A percentile compares a stretch with the other conserved stretches of the same genome.
Evolutionary conservation across 2,888 invertebrate species (phyloP).

Genomic region (Drosophila ustulata): DNA sequence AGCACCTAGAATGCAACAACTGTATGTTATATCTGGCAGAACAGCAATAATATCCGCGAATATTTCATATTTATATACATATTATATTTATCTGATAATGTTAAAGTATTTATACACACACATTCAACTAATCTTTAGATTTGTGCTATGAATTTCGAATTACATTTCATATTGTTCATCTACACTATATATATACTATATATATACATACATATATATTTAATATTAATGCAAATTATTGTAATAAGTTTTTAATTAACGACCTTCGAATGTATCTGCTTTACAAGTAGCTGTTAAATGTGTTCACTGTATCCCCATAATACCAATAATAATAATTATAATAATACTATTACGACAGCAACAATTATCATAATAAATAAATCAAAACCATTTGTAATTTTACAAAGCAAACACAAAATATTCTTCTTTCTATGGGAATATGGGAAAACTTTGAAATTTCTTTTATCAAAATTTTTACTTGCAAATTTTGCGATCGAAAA

Average conservation of each 20-base stretch:
- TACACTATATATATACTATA: neutral
- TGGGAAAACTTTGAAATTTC: neutral
- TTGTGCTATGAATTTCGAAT: conserved; percentile 21
- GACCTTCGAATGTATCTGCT: conserved; percentile 53
- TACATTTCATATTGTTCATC: conserved; percentile 25
- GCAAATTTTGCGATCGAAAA: neutral
- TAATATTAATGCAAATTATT: conserved; percentile 15
- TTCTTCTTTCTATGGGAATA: neutral
- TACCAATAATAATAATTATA: neutral
- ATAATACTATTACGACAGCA: conserved; percentile 1
- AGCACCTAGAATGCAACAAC: conserved; percentile 4
- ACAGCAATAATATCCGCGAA: conserved; percentile 42
- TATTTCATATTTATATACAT: conserved; percentile 34
- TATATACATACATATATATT: conserved; percentile 7
- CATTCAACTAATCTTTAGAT: conserved; percentile 35
- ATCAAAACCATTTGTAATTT: conserved; percentile 63
- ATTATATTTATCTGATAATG: conserved; percentile 51
- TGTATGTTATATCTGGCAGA: conserved; percentile 51
- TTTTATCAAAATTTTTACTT: neutral
- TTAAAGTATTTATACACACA: conserved; percentile 58
- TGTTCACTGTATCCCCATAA: conserved; percentile 54
- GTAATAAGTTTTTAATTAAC: conserved; percentile 13
- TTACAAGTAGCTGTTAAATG: conserved; percentile 64
- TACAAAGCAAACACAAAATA: conserved; percentile 34
- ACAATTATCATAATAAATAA: conserved; percentile 17